These are phyloP conservation scores for Abramis brama DNA, from an alignment of 2,113 vertebrate species.

Conservation along the genomic window DNA sequence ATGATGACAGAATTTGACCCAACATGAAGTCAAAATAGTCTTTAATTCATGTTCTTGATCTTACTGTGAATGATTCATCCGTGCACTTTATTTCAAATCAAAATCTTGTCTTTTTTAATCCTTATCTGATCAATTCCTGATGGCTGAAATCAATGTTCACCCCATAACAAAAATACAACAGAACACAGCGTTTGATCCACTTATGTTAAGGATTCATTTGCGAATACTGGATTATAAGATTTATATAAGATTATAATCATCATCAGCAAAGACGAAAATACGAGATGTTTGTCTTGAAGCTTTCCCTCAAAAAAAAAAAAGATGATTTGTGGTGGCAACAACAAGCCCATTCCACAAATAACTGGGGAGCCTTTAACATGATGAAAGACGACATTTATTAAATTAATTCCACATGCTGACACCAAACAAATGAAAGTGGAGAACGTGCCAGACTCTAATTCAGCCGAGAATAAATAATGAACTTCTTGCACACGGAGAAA, in stretches of 20 bases:
- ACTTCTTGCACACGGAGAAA: conserved; percentile 38
- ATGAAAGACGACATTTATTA: conserved; percentile 59
- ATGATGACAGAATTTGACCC: too few relatives aligned
- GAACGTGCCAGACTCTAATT: conserved; percentile 46
- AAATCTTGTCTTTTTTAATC: too few relatives aligned
- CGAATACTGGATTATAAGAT: background rate
- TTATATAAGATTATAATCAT: background rate
- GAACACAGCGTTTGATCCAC: background rate
- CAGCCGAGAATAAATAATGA: conserved; percentile 60
- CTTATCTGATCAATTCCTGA: background rate
- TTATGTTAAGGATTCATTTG: background rate
- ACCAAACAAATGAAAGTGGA: conserved; percentile 60
- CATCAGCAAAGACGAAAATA: background rate
- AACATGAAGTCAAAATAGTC: background rate
- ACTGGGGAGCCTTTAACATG: conserved; percentile 44
- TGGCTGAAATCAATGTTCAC: background rate
- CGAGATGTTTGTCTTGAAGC: background rate
- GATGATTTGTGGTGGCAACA: conserved; percentile 11
- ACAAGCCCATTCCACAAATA: conserved; percentile 55
- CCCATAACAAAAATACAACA: background rate
- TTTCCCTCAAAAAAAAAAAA: background rate
- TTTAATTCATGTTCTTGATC: background rate
- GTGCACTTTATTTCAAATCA: background rate
- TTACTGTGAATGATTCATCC: background rate
- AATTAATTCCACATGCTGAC: conserved; percentile 60